Evolutionary conservation across 2,113 vertebrate genomes (phyloP), one percentile per base, ranked within the genome.

Genomic region (Eublepharis macularius): DNA sequence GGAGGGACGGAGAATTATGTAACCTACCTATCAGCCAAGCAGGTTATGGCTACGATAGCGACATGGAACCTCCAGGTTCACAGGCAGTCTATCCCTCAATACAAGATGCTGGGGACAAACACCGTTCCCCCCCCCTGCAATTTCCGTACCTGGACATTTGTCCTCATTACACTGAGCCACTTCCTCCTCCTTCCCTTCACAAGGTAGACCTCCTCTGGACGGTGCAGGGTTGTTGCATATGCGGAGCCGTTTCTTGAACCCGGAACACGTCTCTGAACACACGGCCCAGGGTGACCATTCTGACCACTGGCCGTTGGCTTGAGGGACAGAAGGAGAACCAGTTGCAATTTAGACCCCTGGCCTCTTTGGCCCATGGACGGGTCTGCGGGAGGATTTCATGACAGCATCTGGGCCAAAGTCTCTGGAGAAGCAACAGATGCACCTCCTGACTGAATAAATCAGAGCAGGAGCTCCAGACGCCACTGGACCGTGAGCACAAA

Each of bases 221-320:
- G 88, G 63, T 7, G 65, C 14, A 14, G 90, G 90, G 54, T 72
- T 86, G 32, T 89, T 54, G 10, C 90, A 91, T 6, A 83, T 7
- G 3, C 83, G 87, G 51, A 91, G 26, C 74, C 88, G 57, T 83
- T 68, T 86, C 82, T 80, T 85, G 70, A 87, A 43, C 41, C 90
- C 88, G 0, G 78, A 70, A 70, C 88, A 91, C 8, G 63, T 54
- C 13, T 77, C 29, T 7, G 83, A 36, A 54, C 90, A 91, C 2
- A 43, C 2, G 0, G 90, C 89, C 90, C 90, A 91, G 9, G 88
- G 90, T 1, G 90, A 91, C 90, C 90, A 91, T 6, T 86, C 88
- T 3, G 90, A 89, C 90, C 90, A 91, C 26, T 73, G 26, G 26
- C 90, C 88, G 2, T 87, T n/a, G 19, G 63, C 90, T 91, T 54